These are phyloP conservation scores for Dufourea novaeangliae DNA, from an alignment of 1,140 invertebrate species.

Conservation along the genomic window DNA sequence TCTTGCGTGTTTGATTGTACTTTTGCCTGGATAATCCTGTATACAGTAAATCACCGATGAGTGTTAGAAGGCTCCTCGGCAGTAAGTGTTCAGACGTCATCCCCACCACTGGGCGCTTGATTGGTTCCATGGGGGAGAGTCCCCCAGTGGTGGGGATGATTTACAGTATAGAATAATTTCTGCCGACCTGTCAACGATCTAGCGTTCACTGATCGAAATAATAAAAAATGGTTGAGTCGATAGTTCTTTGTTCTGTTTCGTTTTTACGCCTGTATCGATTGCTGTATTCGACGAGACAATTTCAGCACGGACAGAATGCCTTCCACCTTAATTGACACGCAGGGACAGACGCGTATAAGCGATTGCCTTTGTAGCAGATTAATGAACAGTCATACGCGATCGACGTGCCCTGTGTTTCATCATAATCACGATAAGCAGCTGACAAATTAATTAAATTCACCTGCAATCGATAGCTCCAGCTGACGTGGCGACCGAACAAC, in stretches of 20 bases:
- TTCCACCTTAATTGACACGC: neutral
- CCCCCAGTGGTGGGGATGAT: no score
- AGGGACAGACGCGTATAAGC: neutral
- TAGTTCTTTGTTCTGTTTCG: neutral
- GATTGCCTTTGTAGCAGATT: constrained; percentile 8
- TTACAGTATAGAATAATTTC: no score
- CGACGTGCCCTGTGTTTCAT: constrained; percentile 24
- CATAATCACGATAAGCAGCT: constrained; percentile 33
- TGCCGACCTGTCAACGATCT: no score
- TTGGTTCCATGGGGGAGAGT: no score
- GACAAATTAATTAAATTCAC: constrained; percentile 51
- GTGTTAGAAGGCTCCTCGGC: no score
- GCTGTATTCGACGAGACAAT: constrained; percentile 8
- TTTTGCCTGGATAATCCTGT: no score
- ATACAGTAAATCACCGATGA: no score
- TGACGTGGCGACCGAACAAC: constrained; percentile 25
- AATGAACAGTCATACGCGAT: constrained; percentile 29
- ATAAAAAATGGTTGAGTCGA: no score
- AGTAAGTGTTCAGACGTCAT: no score
- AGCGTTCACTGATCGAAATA: no score
- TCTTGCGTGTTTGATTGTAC: no score
- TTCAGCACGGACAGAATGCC: neutral
- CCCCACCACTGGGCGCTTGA: no score
- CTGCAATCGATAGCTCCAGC: constrained; percentile 46
- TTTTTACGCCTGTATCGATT: neutral